Evolutionary conservation across 2,797 vertebrate genomes (phyloP), one percentile per base, ranked within the genome.

Genomic region (Valencia hispanica): DNA sequence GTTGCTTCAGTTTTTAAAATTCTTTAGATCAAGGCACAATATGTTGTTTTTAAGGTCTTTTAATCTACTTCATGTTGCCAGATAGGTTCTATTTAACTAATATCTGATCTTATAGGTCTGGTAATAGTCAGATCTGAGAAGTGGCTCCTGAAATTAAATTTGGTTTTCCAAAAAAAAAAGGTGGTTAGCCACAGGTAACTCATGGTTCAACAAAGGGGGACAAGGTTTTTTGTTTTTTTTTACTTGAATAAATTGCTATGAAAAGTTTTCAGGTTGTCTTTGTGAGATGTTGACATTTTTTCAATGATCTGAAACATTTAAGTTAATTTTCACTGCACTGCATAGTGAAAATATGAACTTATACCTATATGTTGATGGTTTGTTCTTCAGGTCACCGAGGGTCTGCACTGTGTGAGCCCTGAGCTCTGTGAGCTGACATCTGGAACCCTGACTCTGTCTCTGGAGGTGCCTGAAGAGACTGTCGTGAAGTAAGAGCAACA

Each of bases 401-500:
- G 97, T 79, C 92, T 97, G 53, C 96, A 96, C 87, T 99, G 98
- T 92, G 96, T 96, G 83, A 98, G 97, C 83, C 95, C 96, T 47
- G 98, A 96, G 85, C 96, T 97, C 70, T 98, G 97, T 84, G 97
- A 94, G 89, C 96, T 94, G 81, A 93, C 98, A 70, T 96, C 96
- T 30, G 96, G 96, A 75, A 97, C 96, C 71, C 94, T 97, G 51
- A 96, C 96, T 82, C 88, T 96, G 59, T 95, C 96, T 68, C 95
- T 98, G 88, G 98, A 97, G 91, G 95, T 99, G 83, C 96, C 97
- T 5, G 97, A 99, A 86, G 98, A 98, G 85, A 96, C 97, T 4
- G 96, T 97, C 74, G 94, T 99, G 83, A 98, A 99, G 98, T 99
- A 97, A 97, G 97, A 89, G 20, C 4, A 27, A 53, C 45, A 63